Evolutionary conservation across 2,888 invertebrate species (phyloP).

Genomic region (Ametastegia equiseti): DNA sequence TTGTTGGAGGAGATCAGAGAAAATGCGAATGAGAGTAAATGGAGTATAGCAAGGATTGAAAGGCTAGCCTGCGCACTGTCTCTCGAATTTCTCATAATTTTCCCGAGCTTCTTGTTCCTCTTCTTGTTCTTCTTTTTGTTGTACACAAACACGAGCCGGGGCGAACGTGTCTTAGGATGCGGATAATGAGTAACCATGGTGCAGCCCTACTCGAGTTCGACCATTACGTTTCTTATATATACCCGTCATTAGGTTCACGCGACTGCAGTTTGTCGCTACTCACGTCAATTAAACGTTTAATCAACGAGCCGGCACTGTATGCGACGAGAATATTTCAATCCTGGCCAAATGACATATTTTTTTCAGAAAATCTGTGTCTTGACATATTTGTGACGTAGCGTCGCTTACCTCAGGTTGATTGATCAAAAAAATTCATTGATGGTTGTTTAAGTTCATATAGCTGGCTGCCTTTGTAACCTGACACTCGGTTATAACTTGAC

Average conservation of each 20-base stretch:
- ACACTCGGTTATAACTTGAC: background rate
- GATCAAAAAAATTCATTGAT: background rate
- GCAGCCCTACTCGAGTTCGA: background rate
- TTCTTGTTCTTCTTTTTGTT: background rate
- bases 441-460: too few species aligned
- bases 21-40: background rate
- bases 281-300: constrained; percentile 32
- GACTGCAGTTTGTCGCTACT: constrained; percentile 18
- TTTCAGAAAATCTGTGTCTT: too few species aligned
- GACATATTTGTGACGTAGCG: background rate
- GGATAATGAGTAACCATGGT: background rate
- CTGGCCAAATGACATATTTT: too few species aligned
- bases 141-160: background rate
- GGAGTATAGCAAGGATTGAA: background rate
- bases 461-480: background rate
- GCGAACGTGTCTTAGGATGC: background rate
- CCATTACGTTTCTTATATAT: constrained; percentile 7
- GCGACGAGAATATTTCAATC: background rate
- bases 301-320: background rate
- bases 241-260: constrained; percentile 4
- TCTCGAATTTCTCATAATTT: background rate
- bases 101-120: too few species aligned
- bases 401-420: background rate
- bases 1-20: constrained; percentile 28
- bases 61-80: background rate